These are phyloP conservation scores for Bryconaethiops microstoma DNA, from an alignment of 2,797 vertebrate species.

Conservation along the genomic window DNA sequence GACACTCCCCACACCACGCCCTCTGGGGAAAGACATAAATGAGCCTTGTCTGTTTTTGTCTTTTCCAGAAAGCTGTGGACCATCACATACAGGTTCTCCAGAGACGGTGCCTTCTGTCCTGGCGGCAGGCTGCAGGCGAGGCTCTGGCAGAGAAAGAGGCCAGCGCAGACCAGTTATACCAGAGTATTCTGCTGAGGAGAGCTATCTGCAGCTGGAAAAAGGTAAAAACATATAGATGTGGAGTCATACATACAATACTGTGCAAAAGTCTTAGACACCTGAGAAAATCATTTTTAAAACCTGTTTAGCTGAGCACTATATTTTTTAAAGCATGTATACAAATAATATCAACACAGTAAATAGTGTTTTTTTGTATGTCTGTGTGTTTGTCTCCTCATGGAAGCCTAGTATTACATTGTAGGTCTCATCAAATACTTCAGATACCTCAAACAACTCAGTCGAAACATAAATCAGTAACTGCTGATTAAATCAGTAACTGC, in stretches of 20 bases:
- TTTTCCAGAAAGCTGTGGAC: conserved; percentile 80
- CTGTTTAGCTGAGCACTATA: no score
- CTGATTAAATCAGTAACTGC: no score
- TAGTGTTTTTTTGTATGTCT: no score
- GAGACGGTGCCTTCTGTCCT: conserved; percentile 76
- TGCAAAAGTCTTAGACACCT: not conserved
- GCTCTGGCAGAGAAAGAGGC: conserved; percentile 71
- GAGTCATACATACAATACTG: not conserved
- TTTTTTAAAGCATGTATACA: no score
- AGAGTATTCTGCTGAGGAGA: conserved; percentile 73
- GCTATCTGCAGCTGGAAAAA: conserved; percentile 81
- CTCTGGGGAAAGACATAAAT: not conserved
- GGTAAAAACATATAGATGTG: conserved; percentile 67
- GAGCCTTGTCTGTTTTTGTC: conserved; percentile 53
- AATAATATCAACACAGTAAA: no score
- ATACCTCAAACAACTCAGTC: no score
- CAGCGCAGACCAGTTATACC: conserved; percentile 76
- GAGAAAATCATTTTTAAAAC: not conserved
- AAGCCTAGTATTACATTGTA: no score
- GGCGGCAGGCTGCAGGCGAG: conserved; percentile 74
- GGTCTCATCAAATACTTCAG: no score
- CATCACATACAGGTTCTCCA: conserved; percentile 77
- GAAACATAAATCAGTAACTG: no score
- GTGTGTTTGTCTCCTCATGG: not conserved
- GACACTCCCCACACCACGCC: not conserved